Evolutionary conservation across 2,113 vertebrate species (phyloP).

Genomic region (Sinocyclocheilus anophthalmus): DNA sequence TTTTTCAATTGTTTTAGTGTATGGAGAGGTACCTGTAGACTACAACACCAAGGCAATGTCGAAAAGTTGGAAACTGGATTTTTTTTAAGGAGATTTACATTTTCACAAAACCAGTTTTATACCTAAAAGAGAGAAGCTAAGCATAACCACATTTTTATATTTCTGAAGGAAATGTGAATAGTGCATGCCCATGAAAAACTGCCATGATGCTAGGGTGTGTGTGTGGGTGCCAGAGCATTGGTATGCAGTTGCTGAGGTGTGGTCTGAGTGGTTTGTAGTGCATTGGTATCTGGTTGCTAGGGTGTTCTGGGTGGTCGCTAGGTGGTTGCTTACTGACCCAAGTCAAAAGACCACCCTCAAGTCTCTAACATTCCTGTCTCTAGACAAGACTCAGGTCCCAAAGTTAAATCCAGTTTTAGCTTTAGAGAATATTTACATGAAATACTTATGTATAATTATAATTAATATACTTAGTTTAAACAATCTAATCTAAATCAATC

Average conservation of each 20-base stretch:
- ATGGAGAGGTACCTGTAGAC: background rate
- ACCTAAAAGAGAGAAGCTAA: background rate
- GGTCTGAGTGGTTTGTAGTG: slow-evolving; percentile 14
- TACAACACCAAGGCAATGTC: background rate
- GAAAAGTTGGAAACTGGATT: background rate
- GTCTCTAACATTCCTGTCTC: background rate
- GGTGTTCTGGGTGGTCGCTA: slow-evolving; percentile 27
- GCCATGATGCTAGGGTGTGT: background rate
- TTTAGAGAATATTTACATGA: background rate
- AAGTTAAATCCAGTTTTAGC: background rate
- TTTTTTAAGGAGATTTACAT: background rate
- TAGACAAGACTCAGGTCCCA: background rate
- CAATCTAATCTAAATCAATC: too few relatives aligned
- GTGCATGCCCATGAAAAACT: background rate
- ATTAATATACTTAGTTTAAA: background rate
- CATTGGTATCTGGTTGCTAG: slow-evolving; percentile 7
- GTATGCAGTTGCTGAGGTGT: background rate
- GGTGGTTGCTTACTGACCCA: slow-evolving; percentile 16
- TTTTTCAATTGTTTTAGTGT: background rate
- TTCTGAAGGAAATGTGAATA: slow-evolving; percentile 2
- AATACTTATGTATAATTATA: background rate
- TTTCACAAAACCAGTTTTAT: background rate
- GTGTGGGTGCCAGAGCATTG: background rate
- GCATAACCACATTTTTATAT: background rate
- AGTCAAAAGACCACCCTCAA: slow-evolving; percentile 12